phyloP scores from a whole-genome alignment of 2,797 vertebrate species.

The Poeciliopsis presidionis region DNA sequence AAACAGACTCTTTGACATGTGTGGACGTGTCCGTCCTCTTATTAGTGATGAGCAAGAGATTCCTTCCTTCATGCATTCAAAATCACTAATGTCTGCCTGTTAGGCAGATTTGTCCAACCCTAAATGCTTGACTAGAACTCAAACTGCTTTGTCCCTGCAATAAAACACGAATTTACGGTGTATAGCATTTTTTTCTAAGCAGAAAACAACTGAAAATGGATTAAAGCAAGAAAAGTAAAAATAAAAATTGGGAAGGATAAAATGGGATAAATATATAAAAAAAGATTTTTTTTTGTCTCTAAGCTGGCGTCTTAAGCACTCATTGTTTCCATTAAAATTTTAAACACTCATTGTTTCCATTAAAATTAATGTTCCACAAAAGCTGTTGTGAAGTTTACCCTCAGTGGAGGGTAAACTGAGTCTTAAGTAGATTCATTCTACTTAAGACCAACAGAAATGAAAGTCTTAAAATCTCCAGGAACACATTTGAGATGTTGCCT shows the following conservation, averaged over 20 bases:
- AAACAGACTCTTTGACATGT: slow-evolving; percentile 22
- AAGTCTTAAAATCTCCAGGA: background rate
- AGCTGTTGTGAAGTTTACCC: background rate
- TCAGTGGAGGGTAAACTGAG: background rate
- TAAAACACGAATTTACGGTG: background rate
- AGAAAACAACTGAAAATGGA: background rate
- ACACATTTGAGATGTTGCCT: background rate
- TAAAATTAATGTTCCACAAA: background rate
- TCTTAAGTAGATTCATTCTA: background rate
- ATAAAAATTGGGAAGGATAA: background rate
- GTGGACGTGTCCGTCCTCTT: slow-evolving; percentile 3
- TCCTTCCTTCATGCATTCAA: slow-evolving; percentile 3
- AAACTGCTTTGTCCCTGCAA: background rate
- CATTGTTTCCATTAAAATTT: background rate
- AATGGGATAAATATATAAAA: background rate
- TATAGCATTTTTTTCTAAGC: background rate
- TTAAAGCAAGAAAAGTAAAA: background rate
- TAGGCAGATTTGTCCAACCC: background rate
- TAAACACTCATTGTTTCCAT: background rate
- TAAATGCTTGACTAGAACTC: background rate
- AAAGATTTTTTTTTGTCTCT: background rate
- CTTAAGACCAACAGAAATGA: background rate
- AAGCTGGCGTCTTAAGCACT: background rate
- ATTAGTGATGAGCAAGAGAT: background rate
- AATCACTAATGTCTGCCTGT: background rate